Evolutionary conservation across 2,888 invertebrate genomes (phyloP), one percentile per base, ranked within the genome.

Genomic region (Neoascia interrupta): DNA sequence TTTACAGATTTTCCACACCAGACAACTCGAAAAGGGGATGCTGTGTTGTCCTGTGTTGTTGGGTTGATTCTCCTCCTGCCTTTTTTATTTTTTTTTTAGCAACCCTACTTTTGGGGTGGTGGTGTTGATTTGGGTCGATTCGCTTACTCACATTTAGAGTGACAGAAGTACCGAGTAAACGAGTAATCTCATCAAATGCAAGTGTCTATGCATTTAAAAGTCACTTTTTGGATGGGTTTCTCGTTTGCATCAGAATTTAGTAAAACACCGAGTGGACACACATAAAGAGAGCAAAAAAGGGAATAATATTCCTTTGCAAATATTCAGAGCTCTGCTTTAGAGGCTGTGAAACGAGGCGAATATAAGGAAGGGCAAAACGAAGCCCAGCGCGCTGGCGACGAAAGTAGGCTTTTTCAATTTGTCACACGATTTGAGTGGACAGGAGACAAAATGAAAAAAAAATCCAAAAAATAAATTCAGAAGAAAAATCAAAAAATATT

Each of bases 341-440:
- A n/a, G n/a, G n/a, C n/a, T n/a, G 39, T 56, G 41, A 28, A 70
- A 58, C 23, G 53, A 58, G 34, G 47, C 58, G 60, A 21, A 72
- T 49, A 18, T 47, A 26, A 21, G 34, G 37, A 54, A 60, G 26
- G 39, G 23, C 26, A 53, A 45, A 64, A 36, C 28, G 47, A 34
- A 34, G 39, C 45, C 43, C 11, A 21, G 16, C 8, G 28, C 36
- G 49, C 36, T 53, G 58, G 51, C 58, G 72, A 76, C 58, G 19
- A 70, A 69, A 75, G 63, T 75, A 63, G 53, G 64, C 53, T 58
- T 68, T 79, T 73, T 79, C 79, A 73, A 79, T 79, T 79, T 73
- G 73, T 56, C 61, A 79, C 73, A 73, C 66, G 66, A 66, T 73
- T 79, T 56, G 60, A 79, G 43, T 66, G 49, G 73, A 66, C 66